Conservation (phyloP, 35 echinoderm and acorn worm species). For the Diadema setosum region DNA sequence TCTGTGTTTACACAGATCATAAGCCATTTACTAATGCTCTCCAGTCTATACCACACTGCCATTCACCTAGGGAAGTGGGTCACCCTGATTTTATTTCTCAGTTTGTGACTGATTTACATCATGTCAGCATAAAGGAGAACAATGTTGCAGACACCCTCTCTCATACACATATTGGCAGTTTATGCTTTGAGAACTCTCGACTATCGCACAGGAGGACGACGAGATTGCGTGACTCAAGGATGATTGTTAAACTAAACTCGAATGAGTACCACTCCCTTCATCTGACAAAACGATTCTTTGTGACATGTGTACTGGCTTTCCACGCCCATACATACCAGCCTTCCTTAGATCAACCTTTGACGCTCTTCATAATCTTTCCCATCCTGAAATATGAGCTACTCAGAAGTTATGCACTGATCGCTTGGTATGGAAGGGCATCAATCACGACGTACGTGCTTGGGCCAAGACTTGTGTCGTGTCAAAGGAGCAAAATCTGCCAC, state of each 20-base stretch:
- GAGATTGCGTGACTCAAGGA: too few species aligned
- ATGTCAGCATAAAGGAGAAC: slow-evolving; percentile 12
- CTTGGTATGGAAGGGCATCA: not conserved
- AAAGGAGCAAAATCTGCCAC: not conserved
- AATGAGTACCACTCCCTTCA: too few species aligned
- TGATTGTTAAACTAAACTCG: too few species aligned
- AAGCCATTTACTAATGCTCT: not conserved
- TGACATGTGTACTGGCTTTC: slow-evolving; percentile 24
- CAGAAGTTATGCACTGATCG: not conserved
- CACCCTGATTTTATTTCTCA: slow-evolving; percentile 18
- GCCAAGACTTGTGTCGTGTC: not conserved
- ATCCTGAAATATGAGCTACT: slow-evolving; percentile 63
- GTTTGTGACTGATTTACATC: not conserved
- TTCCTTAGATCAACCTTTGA: slow-evolving; percentile 14
- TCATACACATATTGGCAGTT: not conserved
- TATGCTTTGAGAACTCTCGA: not conserved
- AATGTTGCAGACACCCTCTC: slow-evolving; percentile 10
- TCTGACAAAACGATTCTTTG: slow-evolving; percentile 22
- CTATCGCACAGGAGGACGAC: not conserved
- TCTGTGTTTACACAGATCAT: not conserved
- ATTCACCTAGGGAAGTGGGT: not conserved
- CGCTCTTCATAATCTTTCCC: slow-evolving; percentile 47
- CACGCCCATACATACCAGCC: slow-evolving; percentile 33
- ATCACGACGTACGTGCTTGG: not conserved
- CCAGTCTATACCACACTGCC: not conserved